These are phyloP conservation scores for Desoria tigrina DNA, from an alignment of 2,888 invertebrate genomes.

Conservation along the genomic window DNA sequence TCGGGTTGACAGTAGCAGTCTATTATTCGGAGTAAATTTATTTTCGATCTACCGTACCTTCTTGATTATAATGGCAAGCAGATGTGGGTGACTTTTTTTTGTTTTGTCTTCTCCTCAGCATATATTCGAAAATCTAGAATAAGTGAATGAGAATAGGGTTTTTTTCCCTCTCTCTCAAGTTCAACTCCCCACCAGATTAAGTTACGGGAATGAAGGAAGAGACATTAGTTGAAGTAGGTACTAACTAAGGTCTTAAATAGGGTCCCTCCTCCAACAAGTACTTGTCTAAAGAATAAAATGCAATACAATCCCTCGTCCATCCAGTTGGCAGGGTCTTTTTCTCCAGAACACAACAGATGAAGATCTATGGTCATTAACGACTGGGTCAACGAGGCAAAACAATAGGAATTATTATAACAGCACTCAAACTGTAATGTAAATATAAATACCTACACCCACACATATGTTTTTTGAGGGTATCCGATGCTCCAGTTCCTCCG, in stretches of 20 bases:
- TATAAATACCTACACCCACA: background rate
- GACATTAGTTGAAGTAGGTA: slow-evolving; percentile 3
- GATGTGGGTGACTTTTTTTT: slow-evolving; percentile 27
- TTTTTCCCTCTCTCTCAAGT: background rate
- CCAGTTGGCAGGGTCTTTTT: background rate
- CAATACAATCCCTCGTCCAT: slow-evolving; percentile 14
- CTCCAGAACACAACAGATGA: background rate
- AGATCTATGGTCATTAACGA: slow-evolving; percentile 12
- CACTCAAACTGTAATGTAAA: background rate
- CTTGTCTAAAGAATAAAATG: slow-evolving; percentile 4
- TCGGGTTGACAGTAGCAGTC: slow-evolving; percentile 2
- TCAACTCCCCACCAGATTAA: slow-evolving; percentile 1
- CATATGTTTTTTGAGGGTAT: background rate
- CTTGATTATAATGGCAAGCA: slow-evolving; percentile 48
- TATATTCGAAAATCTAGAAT: no score
- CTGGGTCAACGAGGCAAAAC: slow-evolving; percentile 14
- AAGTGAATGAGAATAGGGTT: slow-evolving; percentile 8
- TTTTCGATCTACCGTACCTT: slow-evolving; percentile 36
- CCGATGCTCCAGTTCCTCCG: no score
- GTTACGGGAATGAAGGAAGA: slow-evolving; percentile 1
- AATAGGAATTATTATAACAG: background rate
- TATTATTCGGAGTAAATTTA: slow-evolving; percentile 7
- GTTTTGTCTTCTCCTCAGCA: background rate
- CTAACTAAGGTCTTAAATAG: background rate
- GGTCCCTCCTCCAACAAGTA: slow-evolving; percentile 4